These are phyloP conservation scores for Chironex yamaguchii DNA, from an alignment of 30 jellyfish, hydroid and myxozoan genomes.

Conservation along the genomic window DNA sequence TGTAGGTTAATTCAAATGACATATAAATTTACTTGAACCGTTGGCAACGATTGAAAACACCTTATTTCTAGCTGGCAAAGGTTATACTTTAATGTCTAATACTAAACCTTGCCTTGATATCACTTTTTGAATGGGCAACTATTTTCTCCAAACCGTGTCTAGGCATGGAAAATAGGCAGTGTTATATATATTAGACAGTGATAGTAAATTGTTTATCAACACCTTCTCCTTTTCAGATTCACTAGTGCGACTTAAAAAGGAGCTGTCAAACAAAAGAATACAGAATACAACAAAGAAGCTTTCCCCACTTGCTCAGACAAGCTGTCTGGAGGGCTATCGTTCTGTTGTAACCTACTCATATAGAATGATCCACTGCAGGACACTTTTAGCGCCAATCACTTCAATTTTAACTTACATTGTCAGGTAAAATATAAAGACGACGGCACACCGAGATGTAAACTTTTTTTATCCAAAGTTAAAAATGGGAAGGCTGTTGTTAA, in stretches of 20 bases:
- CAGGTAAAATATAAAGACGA: conserved; percentile 17
- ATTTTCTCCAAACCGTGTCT: too few relatives aligned
- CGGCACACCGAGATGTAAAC: conserved; percentile 1
- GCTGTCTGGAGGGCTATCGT: conserved; percentile 48
- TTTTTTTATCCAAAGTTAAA: conserved; percentile 36
- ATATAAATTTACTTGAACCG: too few relatives aligned
- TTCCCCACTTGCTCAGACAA: conserved; percentile 51
- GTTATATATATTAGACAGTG: too few relatives aligned
- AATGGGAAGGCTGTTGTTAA: conserved; percentile 40
- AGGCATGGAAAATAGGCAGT: too few relatives aligned
- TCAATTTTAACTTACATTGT: conserved; percentile 31
- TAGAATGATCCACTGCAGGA: conserved; percentile 61
- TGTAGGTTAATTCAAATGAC: too few relatives aligned
- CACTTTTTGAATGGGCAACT: too few relatives aligned
- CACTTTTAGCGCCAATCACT: conserved; percentile 20
- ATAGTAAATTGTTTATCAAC: too few relatives aligned
- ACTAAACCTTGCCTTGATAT: too few relatives aligned
- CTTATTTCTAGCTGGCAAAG: too few relatives aligned
- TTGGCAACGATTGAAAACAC: too few relatives aligned
- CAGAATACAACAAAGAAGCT: conserved; percentile 23
- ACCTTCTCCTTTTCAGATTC: conserved; percentile 15
- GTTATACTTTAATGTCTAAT: too few relatives aligned
- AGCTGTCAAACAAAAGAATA: conserved; percentile 28
- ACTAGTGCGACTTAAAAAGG: not conserved
- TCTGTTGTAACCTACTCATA: conserved; percentile 49